These are phyloP conservation scores for Cheilosia variabilis DNA, from an alignment of 2,888 invertebrate genomes.

Conservation along the genomic window DNA sequence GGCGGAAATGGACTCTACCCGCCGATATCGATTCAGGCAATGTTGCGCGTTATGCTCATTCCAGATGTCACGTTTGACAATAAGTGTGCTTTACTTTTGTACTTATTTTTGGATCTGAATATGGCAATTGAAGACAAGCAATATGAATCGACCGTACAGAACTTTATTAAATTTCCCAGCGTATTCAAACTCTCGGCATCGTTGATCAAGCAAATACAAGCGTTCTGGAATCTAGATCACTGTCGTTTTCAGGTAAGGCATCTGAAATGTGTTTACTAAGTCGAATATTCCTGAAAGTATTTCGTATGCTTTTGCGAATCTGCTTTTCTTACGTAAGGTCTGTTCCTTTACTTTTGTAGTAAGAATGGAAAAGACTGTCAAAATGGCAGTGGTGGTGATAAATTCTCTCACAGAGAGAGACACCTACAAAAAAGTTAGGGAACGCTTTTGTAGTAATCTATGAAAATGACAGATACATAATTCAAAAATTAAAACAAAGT, in stretches of 20 bases:
- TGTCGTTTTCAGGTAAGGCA: conserved; percentile 89
- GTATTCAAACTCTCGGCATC: conserved; percentile 91
- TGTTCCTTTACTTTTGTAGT: too few species aligned
- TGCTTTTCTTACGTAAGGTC: too few species aligned
- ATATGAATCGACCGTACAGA: conserved; percentile 86
- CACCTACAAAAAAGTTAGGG: too few species aligned
- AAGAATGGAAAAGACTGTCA: too few species aligned
- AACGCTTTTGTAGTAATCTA: too few species aligned
- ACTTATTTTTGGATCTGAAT: conserved; percentile 92
- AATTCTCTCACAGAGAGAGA: too few species aligned
- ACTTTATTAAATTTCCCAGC: conserved; percentile 91
- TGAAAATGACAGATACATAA: too few species aligned
- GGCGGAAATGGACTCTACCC: conserved; percentile 90
- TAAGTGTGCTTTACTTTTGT: conserved; percentile 92
- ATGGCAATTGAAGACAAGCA: conserved; percentile 87
- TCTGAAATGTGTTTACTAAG: conserved; percentile 44
- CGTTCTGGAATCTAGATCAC: conserved; percentile 95
- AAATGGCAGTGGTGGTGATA: too few species aligned
- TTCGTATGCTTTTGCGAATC: too few species aligned
- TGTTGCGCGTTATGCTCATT: conserved; percentile 90
- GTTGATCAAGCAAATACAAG: conserved; percentile 91
- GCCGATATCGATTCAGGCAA: conserved; percentile 91
- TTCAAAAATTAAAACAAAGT: too few species aligned
- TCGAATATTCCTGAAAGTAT: too few species aligned
- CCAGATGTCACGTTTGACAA: conserved; percentile 87